phyloP scores from a whole-genome alignment of 1,140 invertebrate genomes.

The Lucilia sericata region DNA sequence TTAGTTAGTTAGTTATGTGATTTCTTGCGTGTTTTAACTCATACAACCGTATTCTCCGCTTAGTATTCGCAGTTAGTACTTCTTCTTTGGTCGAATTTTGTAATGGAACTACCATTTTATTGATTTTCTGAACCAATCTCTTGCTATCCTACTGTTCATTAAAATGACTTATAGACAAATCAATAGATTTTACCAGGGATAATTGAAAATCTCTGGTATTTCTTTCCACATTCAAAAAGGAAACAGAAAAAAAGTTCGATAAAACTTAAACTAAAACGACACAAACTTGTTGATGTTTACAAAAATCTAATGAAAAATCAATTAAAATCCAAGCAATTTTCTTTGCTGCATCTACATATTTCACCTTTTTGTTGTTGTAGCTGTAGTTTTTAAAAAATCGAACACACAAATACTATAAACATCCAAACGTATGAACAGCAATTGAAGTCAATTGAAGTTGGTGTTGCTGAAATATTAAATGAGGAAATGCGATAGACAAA shows the following conservation, averaged over 20 bases:
- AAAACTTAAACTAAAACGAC: not conserved
- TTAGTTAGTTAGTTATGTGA: too few relatives aligned
- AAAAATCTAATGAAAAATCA: conserved; percentile 6
- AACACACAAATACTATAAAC: too few relatives aligned
- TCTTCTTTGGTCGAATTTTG: too few relatives aligned
- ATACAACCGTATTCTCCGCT: too few relatives aligned
- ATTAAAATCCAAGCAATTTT: conserved; percentile 6
- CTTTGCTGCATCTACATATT: not conserved
- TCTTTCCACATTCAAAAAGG: not conserved
- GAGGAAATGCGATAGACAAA: not conserved
- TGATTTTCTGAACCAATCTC: too few relatives aligned
- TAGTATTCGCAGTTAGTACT: too few relatives aligned
- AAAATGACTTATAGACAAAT: not conserved
- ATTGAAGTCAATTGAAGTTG: not conserved
- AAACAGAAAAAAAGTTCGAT: not conserved
- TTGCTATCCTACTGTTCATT: not conserved
- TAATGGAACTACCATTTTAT: too few relatives aligned
- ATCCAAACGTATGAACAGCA: not conserved
- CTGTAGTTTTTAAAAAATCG: too few relatives aligned
- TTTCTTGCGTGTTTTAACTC: too few relatives aligned
- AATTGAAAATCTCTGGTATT: not conserved
- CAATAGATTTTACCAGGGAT: not conserved
- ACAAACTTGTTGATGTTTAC: conserved; percentile 1
- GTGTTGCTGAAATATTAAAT: not conserved
- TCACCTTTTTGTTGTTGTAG: not conserved